Base-by-base conservation (phyloP, 2,113 vertebrate species). In the Alces alces region DNA sequence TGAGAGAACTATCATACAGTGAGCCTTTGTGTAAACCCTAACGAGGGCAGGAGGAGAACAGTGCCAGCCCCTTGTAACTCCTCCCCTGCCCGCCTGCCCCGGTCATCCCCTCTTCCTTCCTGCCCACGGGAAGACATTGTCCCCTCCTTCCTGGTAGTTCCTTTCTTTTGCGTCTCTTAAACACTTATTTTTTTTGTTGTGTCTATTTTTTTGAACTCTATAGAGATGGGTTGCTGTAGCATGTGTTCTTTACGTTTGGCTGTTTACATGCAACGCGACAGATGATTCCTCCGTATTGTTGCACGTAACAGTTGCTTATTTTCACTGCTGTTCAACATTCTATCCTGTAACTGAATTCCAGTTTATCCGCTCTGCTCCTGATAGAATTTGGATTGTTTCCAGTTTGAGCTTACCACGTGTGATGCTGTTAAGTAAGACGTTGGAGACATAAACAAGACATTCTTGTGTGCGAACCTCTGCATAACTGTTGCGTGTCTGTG, bases 221-320 rank as follows among this genome's bases (percentile, higher is more conserved):
- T 43, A 43, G 64, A 88, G 43, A 28, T 45, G 16, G 45, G 47
- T 43, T 78, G 14, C 2, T 28, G 1, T 10, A 4, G 33, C 17
- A 0, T 39, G 3, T 61, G 0, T 70, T 82, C 16, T 36, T 50
- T 9, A 5, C 7, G 3, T 45, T 61, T 80, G 82, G 10, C 14
- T 33, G 6, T 17, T 33, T 11, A 1, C 13, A 0, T 23, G 36
- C 19, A 30, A 0, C 33, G 1, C 7, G 15, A 4, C 2, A 3
- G 55, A 2, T 39, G 36, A 23, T 21, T 79, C 11, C 2, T 45
- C 50, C n/a, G 0, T n/a, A 0, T 17, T 58, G 21, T 30, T 2
- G 14, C 19, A 15, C 0, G 0, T 36, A 25, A 30, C 28, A 11
- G 47, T 7, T 1, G 7, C 19, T 43, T 7, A 0, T 47, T 54